Conservation (phyloP, 2,888 invertebrate genomes). For the Diabrotica balteata region DNA sequence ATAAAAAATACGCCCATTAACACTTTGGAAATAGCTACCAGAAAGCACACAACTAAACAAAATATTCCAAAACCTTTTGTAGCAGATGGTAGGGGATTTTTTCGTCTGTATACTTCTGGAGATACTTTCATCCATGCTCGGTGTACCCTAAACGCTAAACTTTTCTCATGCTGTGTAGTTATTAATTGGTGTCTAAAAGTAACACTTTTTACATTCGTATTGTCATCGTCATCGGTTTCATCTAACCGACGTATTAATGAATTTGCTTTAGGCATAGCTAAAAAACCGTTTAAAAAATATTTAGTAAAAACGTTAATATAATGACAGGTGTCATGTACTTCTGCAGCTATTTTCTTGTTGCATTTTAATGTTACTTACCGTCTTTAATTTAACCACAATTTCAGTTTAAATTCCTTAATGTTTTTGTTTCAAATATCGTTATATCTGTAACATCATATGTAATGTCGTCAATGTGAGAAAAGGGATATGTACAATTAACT, state of each 20-base stretch:
- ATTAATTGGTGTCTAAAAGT: background rate
- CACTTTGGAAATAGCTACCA: slow-evolving; percentile 17
- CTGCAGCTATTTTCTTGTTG: too few species aligned
- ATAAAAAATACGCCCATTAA: slow-evolving; percentile 15
- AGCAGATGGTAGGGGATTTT: slow-evolving; percentile 11
- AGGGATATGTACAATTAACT: too few species aligned
- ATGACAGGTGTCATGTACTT: too few species aligned
- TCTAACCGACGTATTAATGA: too few species aligned
- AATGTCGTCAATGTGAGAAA: too few species aligned
- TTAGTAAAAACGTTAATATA: too few species aligned
- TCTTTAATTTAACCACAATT: too few species aligned
- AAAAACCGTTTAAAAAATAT: background rate
- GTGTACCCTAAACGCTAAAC: slow-evolving; percentile 12
- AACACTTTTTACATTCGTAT: background rate
- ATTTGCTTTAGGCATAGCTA: background rate
- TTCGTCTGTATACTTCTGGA: slow-evolving; percentile 11
- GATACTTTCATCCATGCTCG: slow-evolving; percentile 21
- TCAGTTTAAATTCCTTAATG: too few species aligned
- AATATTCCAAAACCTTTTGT: slow-evolving; percentile 12
- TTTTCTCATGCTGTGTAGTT: background rate
- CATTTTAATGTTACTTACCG: too few species aligned
- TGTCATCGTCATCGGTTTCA: background rate
- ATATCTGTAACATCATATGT: too few species aligned
- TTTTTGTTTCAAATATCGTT: too few species aligned
- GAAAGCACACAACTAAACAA: slow-evolving; percentile 12